Conservation (phyloP, 2,888 invertebrate genomes). For the Leptogaster cylindrica region DNA sequence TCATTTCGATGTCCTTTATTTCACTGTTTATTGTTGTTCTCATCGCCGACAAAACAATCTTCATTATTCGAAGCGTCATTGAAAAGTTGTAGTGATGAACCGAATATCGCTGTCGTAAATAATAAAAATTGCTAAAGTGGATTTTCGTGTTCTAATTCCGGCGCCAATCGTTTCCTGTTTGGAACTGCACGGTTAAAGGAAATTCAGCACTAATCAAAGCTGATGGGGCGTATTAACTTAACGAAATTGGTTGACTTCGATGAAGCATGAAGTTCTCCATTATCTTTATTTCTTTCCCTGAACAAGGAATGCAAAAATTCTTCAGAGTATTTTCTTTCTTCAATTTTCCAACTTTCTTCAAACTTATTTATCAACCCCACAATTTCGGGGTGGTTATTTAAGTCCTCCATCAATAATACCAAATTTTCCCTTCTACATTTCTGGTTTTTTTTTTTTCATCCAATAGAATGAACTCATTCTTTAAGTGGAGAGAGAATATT, state of each 20-base stretch:
- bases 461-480: too few species aligned
- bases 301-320: neutral
- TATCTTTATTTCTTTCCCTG: too few species aligned
- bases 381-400: neutral
- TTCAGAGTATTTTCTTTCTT: neutral
- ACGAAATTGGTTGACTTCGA: neutral
- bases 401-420: too few species aligned
- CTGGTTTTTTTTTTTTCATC: too few species aligned
- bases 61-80: neutral
- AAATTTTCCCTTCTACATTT: too few species aligned
- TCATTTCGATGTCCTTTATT: too few species aligned
- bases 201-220: neutral
- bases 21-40: too few species aligned
- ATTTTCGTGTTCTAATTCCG: slow-evolving; percentile 4
- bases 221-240: neutral
- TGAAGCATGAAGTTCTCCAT: too few species aligned
- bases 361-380: too few species aligned
- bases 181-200: neutral
- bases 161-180: neutral
- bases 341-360: too few species aligned
- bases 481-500: too few species aligned
- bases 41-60: too few species aligned
- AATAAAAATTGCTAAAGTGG: neutral
- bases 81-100: neutral
- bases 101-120: neutral